Evolutionary conservation across 2,888 invertebrate genomes (phyloP).

Genomic region (Allolobophora icterica): DNA sequence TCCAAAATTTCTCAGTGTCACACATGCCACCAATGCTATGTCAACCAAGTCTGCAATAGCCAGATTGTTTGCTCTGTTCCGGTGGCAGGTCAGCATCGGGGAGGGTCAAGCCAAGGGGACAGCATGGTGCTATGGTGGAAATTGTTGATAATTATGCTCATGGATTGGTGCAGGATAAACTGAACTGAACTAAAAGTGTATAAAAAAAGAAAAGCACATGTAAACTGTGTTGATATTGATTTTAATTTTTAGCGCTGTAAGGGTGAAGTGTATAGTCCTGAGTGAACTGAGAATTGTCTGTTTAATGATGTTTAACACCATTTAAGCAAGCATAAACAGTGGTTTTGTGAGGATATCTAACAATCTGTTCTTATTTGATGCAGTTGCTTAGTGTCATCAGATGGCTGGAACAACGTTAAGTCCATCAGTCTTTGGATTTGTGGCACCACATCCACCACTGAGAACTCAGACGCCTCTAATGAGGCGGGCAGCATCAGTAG

Average conservation of each 20-base stretch:
- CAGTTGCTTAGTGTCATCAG: background rate
- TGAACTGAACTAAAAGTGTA: background rate
- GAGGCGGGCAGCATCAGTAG: background rate
- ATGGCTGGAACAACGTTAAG: background rate
- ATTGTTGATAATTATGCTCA: too few relatives aligned
- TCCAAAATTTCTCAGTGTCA: too few relatives aligned
- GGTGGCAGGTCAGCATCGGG: too few relatives aligned
- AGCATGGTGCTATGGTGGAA: too few relatives aligned
- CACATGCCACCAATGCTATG: too few relatives aligned
- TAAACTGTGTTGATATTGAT: background rate
- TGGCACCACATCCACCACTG: conserved; percentile 17
- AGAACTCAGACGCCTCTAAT: background rate
- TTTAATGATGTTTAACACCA: too few relatives aligned
- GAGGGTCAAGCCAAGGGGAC: too few relatives aligned
- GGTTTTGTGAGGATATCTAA: background rate
- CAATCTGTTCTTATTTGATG: background rate
- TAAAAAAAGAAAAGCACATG: background rate
- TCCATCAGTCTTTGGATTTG: background rate
- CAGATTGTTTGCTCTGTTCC: too few relatives aligned
- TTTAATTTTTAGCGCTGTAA: background rate
- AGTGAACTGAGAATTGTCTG: background rate
- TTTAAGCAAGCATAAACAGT: too few relatives aligned
- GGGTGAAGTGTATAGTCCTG: background rate
- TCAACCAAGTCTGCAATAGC: too few relatives aligned
- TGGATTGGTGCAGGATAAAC: background rate